A percentile compares a stretch with the other conserved stretches of the same genome.
Evolutionary conservation across 2,888 invertebrate genomes (phyloP).

Genomic region (Nymphalis c-album): DNA sequence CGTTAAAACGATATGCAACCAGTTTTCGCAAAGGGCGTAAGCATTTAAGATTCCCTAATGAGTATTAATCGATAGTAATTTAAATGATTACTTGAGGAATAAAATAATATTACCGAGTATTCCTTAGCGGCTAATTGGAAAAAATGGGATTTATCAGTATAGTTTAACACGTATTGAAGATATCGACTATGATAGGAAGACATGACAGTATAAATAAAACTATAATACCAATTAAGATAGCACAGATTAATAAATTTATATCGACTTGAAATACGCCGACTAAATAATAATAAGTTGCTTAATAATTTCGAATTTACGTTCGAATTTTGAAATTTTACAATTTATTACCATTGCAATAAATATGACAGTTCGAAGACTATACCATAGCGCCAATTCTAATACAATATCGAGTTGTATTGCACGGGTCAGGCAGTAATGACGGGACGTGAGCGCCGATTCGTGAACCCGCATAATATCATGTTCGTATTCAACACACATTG

Average conservation of each 20-base stretch:
- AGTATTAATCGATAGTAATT: constrained; percentile 21
- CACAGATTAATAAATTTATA: no score
- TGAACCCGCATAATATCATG: constrained; percentile 22
- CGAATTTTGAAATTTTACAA: constrained; percentile 1
- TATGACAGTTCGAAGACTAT: not conserved
- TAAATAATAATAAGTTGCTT: no score
- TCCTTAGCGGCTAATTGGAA: constrained; percentile 16
- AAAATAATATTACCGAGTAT: constrained; percentile 13
- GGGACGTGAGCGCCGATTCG: constrained; percentile 20
- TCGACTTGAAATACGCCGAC: no score
- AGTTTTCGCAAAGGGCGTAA: constrained; percentile 16
- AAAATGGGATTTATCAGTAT: constrained; percentile 19
- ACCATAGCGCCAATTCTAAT: constrained; percentile 1
- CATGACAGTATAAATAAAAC: no score
- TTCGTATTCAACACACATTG: constrained; percentile 18
- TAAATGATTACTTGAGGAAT: constrained; percentile 15
- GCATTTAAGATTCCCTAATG: constrained; percentile 26
- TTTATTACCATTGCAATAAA: constrained; percentile 3
- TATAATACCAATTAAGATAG: no score
- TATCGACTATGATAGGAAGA: not conserved
- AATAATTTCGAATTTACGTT: not conserved
- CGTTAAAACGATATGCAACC: constrained; percentile 11
- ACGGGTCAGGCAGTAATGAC: constrained; percentile 23
- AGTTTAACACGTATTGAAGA: constrained; percentile 8
- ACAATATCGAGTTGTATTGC: constrained; percentile 17